Base-by-base conservation (phyloP, 1,140 invertebrate species). In the Sinella curviseta region DNA sequence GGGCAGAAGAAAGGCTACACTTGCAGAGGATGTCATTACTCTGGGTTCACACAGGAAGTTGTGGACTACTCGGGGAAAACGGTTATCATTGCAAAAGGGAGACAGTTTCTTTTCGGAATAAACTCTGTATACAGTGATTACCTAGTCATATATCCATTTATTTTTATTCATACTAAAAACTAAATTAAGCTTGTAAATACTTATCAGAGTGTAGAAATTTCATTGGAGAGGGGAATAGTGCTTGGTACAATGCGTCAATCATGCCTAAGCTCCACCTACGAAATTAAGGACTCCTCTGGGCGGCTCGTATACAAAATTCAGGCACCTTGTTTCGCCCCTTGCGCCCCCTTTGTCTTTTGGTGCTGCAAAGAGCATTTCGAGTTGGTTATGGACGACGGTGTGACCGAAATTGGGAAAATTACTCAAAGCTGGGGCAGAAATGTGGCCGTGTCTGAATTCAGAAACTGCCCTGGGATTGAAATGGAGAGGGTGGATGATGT, bases 301-400 rank as follows among this genome's bases (percentile, higher is more conserved):
- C 77, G 74, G 14, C 3, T 77, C 1, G 26, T 81, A 14, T 76
- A 76, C 36, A 78, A 70, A 78, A 81, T 81, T 36, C 80, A 78
- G 70, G 80, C 48, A 20, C 80, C 80, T n/a, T 81, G 80, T 55
- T 81, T 75, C 36, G 80, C 77, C 16, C 74, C 80, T 1, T 76
- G 55, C 26, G 77, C 54, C 17, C 80, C 80, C 0, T 81, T 73
- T 24, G 77, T 81, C 0, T 76, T 81, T 77, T 81, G 80, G 80
- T 81, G 80, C 57, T 81, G 67, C 34, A 35, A 78, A 26, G 80
- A 81, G 24, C 35, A 81, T 60, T 81, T 81, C 35, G 80, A 81
- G 39, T 30, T 81, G 24, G 70, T 70, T 35, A 39, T 78, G 77
- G 74, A 55, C 28, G 80, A 81, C 33, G 80, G 74, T 57, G 77